A percentile compares a stretch with the other conserved stretches of the same genome.
Conservation (phyloP, 2,113 vertebrate genomes). For the Oncorhynchus masou region DNA sequence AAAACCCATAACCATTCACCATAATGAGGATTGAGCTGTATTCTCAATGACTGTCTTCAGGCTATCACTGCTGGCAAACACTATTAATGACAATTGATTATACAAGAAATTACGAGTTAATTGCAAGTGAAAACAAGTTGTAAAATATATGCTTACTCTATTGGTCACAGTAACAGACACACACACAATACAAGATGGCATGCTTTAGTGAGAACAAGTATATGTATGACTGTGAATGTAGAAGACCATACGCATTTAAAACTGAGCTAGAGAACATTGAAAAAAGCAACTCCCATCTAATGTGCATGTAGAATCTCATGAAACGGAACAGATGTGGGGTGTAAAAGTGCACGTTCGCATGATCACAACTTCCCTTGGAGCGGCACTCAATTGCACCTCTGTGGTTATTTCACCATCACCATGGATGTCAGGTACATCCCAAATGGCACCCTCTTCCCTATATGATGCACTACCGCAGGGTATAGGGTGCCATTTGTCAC, state of each 20-base stretch:
- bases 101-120: constrained; percentile 40
- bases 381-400: neutral
- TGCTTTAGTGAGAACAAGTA: neutral
- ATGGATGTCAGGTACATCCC: neutral
- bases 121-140: constrained; percentile 23
- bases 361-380: neutral
- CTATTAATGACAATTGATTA: constrained; percentile 15
- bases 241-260: neutral
- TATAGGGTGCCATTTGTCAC: no score
- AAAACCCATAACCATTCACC: constrained; percentile 32
- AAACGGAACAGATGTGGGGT: constrained; percentile 10
- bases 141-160: neutral
- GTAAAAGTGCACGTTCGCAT: neutral
- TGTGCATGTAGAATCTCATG: neutral
- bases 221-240: neutral
- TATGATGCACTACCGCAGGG: no score
- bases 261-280: neutral
- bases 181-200: no score
- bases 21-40: constrained; percentile 35
- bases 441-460: no score
- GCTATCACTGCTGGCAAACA: constrained; percentile 31
- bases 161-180: neutral
- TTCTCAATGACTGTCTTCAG: neutral
- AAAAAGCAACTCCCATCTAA: neutral
- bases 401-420: constrained; percentile 16